Base-by-base conservation (phyloP, 2,888 invertebrate species). In the Stenichneumon culpator region DNA sequence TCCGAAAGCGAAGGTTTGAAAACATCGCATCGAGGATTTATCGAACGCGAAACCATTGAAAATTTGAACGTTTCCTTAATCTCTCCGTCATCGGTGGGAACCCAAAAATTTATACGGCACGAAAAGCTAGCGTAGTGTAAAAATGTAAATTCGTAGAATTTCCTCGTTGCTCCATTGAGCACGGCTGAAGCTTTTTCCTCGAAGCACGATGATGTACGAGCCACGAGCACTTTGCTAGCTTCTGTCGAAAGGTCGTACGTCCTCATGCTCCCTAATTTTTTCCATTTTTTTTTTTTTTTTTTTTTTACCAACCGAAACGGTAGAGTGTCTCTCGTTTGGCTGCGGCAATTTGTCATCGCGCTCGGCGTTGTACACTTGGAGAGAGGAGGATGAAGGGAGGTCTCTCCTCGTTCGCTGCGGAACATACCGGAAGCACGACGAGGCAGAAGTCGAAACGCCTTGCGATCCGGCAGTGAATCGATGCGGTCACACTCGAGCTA, bases 271-370 rank as follows among this genome's bases (percentile, higher is more conserved):
- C 39, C 44, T 74, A 70, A 69, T 80, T 74, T 60, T n/a, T 25
- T 32, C 25, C 54, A 54, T 44, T 28, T 36, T 36, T 39, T 54
- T 75, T 54, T 54, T 60, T 73, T n/a, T n/a, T 32, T 28, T 44
- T 68, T 22, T 28, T 72, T 22, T 14, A 50, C 22, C 25, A 36
- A 44, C 54, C 22, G 47, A 70, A 82, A 65, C 65, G 65, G 4
- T 67, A 67, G 74, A 82, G 50, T 65, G 69, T 79, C 69, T 79
- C 79, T 82, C 79, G 82, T 82, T 85, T 70, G 82, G 74, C 73
- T 44, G 28, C 19, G 82, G 84, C 82, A 85, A 85, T 85, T 85
- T 85, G 82, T 85, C 84, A 85, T 85, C 82, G 63, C 39, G 65
- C 52, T 32, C 22, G 16, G 57, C 52, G 68, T 47, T 74, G 79